Evolutionary conservation across 2,113 vertebrate genomes (phyloP).

Genomic region (Sinocyclocheilus anophthalmus): DNA sequence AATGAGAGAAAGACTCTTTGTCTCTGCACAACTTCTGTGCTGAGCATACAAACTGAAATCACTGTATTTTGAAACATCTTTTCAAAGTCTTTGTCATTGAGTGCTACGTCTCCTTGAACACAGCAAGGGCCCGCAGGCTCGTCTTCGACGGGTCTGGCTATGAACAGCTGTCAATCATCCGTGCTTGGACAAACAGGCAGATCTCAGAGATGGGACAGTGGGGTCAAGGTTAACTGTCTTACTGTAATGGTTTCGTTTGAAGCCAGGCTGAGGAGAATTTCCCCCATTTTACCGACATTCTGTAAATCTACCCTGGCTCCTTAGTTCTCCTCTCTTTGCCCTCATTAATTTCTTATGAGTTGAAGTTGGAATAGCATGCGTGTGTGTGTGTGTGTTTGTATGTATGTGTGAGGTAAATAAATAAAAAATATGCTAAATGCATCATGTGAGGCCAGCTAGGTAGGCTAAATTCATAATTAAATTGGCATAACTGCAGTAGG

Average conservation of each 20-base stretch:
- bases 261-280: neutral
- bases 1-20: neutral
- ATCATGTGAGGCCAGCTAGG: neutral
- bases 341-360: slow-evolving; percentile 40
- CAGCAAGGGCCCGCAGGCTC: neutral
- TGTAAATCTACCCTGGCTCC: slow-evolving; percentile 35
- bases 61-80: neutral
- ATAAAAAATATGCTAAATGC: neutral
- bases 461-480: neutral
- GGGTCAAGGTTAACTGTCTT: slow-evolving; percentile 21
- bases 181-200: neutral
- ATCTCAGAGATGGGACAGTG: slow-evolving; percentile 4
- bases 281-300: slow-evolving; percentile 32
- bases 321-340: slow-evolving; percentile 3
- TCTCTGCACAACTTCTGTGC: slow-evolving; percentile 7
- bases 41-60: neutral
- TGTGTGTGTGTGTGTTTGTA: slow-evolving; percentile 21
- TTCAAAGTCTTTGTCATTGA: slow-evolving; percentile 22
- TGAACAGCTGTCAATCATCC: slow-evolving; percentile 25
- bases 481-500: neutral
- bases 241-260: slow-evolving; percentile 6
- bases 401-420: slow-evolving; percentile 19
- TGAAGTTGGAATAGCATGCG: neutral
- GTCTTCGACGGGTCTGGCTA: neutral
- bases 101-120: neutral